Conservation (phyloP, 2,888 invertebrate genomes). For the Agrotis clavis region DNA sequence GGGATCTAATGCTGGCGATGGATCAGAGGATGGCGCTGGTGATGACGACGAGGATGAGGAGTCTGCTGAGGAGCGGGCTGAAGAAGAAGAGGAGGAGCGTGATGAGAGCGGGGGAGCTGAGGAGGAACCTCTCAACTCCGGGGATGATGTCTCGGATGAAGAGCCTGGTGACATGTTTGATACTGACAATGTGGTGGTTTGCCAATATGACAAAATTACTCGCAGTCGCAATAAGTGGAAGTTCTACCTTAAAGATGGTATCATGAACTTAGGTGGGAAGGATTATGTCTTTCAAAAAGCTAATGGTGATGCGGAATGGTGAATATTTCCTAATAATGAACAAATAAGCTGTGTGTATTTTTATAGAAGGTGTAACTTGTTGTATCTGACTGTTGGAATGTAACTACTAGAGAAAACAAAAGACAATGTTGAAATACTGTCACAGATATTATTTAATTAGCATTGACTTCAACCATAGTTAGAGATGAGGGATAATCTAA, state of each 20-base stretch:
- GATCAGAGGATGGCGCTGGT: slow-evolving; percentile 93
- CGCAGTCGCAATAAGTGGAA: slow-evolving; percentile 99
- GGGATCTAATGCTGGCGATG: slow-evolving; percentile 91
- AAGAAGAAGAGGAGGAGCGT: slow-evolving; percentile 93
- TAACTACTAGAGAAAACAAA: slow-evolving; percentile 69
- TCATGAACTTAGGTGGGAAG: slow-evolving; percentile 99
- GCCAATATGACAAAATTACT: slow-evolving; percentile 99
- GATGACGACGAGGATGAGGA: slow-evolving; percentile 95
- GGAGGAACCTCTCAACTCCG: slow-evolving; percentile 98
- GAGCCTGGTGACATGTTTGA: slow-evolving; percentile 98
- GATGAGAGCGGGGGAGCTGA: slow-evolving; percentile 92
- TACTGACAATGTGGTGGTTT: slow-evolving; percentile 99
- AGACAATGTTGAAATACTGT: slow-evolving; percentile 72
- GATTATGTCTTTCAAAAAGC: slow-evolving; percentile 99
- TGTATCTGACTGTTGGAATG: slow-evolving; percentile 77
- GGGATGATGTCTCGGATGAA: slow-evolving; percentile 99
- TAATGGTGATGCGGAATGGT: slow-evolving; percentile 99
- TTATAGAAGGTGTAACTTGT: slow-evolving; percentile 80
- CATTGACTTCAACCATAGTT: slow-evolving; percentile 59
- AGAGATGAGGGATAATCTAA: slow-evolving; percentile 22
- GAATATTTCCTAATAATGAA: slow-evolving; percentile 79
- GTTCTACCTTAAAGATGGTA: slow-evolving; percentile 99
- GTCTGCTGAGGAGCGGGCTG: slow-evolving; percentile 93
- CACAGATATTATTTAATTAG: slow-evolving; percentile 59
- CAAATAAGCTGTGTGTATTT: slow-evolving; percentile 81